Conservation (phyloP, 2,113 vertebrate genomes). For the Atrichornis clamosus region DNA sequence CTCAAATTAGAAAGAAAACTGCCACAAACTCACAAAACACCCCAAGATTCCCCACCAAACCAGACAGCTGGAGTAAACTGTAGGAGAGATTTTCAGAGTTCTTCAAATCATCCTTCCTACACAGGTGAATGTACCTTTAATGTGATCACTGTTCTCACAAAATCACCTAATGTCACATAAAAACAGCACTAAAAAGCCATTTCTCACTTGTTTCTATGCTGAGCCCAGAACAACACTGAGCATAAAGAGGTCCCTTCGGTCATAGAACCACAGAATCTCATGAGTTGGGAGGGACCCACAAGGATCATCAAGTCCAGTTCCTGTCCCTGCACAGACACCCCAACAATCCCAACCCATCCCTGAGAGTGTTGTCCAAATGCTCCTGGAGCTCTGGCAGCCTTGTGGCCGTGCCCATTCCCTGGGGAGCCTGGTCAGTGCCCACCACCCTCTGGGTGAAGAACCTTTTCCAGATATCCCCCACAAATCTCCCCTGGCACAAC, state of each 20-base stretch:
- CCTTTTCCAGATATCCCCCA: background rate
- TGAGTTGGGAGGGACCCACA: background rate
- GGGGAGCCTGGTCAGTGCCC: background rate
- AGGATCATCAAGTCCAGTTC: background rate
- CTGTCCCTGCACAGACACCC: background rate
- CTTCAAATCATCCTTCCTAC: background rate
- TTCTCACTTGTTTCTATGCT: background rate
- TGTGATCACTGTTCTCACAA: background rate
- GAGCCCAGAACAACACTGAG: background rate
- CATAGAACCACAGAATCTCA: background rate
- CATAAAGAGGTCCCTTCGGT: background rate
- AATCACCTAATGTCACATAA: rapidly evolving
- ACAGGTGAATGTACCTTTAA: background rate
- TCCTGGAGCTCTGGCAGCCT: background rate
- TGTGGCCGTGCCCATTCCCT: rapidly evolving
- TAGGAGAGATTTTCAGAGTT: background rate
- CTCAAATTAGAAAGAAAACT: background rate
- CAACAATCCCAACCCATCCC: background rate
- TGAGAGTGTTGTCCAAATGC: rapidly evolving
- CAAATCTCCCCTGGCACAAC: background rate
- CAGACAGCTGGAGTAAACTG: background rate
- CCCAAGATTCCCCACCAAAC: background rate
- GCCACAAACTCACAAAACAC: background rate
- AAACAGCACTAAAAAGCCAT: background rate
- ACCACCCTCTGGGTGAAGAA: background rate